Conservation (phyloP, 2,888 invertebrate genomes). For the Philhelius pedissequus region DNA sequence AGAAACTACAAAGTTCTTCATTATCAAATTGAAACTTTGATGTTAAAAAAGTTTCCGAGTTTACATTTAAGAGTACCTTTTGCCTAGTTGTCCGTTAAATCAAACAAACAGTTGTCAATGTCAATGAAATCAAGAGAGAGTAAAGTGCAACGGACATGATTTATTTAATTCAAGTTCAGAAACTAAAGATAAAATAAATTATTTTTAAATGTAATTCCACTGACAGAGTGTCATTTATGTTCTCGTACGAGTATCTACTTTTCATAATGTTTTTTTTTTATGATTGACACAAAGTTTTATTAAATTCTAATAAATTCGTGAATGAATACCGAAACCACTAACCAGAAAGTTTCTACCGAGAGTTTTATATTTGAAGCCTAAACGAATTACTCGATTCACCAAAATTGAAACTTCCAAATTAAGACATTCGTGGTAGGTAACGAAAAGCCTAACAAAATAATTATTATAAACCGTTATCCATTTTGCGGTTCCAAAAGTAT, state of each 20-base stretch:
- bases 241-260: not conserved
- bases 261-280: not conserved
- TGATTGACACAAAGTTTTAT: not conserved
- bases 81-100: constrained; percentile 52
- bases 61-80: not conserved
- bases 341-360: too few species aligned
- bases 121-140: constrained; percentile 5
- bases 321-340: too few species aligned
- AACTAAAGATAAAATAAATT: not conserved
- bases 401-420: too few species aligned
- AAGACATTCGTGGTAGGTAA: too few species aligned
- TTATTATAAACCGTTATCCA: too few species aligned
- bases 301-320: too few species aligned
- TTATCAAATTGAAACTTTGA: constrained; percentile 53
- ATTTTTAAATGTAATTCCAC: not conserved
- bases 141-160: not conserved
- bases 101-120: constrained; percentile 58
- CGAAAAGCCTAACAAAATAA: too few species aligned
- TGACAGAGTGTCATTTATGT: not conserved
- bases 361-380: too few species aligned
- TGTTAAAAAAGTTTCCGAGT: constrained; percentile 39
- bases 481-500: too few species aligned
- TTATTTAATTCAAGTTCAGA: not conserved
- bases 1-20: constrained; percentile 12
- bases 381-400: too few species aligned